Conservation (phyloP, 2,888 invertebrate genomes). For the Abscondita cerata region DNA sequence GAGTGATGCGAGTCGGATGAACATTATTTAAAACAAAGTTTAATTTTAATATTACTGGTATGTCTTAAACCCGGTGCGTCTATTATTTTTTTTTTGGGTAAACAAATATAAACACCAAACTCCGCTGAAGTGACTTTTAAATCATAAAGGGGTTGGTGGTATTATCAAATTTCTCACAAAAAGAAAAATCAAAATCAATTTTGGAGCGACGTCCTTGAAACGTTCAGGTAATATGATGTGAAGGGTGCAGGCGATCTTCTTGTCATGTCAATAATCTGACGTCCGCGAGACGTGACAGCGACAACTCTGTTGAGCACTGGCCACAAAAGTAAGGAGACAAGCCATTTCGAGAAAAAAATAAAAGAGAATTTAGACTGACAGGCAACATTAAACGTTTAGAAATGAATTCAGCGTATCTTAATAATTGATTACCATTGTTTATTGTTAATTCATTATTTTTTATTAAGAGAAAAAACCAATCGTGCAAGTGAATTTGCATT, state of each 20-base stretch:
- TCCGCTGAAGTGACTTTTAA: no score
- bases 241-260: conserved; percentile 52
- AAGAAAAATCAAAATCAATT: conserved; percentile 14
- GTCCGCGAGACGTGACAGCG: conserved; percentile 49
- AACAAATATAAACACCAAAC: no score
- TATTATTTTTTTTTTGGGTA: no score
- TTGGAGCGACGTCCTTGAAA: conserved; percentile 44
- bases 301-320: conserved; percentile 39
- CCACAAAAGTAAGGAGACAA: conserved; percentile 33
- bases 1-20: conserved; percentile 37
- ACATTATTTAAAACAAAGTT: conserved; percentile 39
- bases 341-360: conserved; percentile 33
- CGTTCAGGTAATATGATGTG: conserved; percentile 54
- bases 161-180: neutral
- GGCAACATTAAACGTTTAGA: conserved; percentile 23
- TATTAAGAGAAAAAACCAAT: neutral
- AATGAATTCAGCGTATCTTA: conserved; percentile 18
- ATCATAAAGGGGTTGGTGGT: no score
- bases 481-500: neutral
- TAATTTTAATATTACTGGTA: conserved; percentile 25
- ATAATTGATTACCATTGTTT: conserved; percentile 7
- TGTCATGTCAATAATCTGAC: conserved; percentile 55
- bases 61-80: no score
- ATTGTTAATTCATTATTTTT: neutral
- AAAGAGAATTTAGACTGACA: conserved; percentile 26